These are phyloP conservation scores for Lordiphosa collinella DNA, from an alignment of 1,140 invertebrate genomes.

Conservation along the genomic window DNA sequence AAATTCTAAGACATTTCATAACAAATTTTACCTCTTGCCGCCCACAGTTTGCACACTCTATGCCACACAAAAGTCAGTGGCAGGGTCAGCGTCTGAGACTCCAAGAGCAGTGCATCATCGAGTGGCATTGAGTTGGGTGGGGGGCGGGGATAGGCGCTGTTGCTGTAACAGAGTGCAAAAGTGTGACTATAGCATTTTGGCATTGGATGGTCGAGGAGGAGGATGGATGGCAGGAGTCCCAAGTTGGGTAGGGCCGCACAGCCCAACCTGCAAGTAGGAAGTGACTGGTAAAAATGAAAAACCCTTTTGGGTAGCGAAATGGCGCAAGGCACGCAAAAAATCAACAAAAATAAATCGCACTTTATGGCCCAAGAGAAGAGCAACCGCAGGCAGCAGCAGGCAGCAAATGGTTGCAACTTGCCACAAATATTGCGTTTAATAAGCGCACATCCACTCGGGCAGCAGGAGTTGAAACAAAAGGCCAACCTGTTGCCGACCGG, in stretches of 20 bases:
- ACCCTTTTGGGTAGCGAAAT: conserved; percentile 46
- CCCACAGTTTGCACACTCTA: conserved; percentile 18
- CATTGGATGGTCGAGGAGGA: too few species aligned
- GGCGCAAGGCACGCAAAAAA: conserved; percentile 59
- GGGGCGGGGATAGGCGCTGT: conserved; percentile 13
- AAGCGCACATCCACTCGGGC: conserved; percentile 61
- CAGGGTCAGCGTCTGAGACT: conserved; percentile 34
- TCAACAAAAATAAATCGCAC: conserved; percentile 78
- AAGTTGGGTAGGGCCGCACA: conserved; percentile 12
- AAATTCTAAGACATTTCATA: too few species aligned
- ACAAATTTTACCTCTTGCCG: not conserved
- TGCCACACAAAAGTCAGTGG: conserved; percentile 28
- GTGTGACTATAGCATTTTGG: conserved; percentile 39
- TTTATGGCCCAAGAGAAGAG: conserved; percentile 50
- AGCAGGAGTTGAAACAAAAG: conserved; percentile 63
- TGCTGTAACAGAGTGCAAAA: conserved; percentile 46
- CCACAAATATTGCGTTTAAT: conserved; percentile 77
- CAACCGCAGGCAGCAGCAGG: conserved; percentile 6
- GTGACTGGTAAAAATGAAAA: conserved; percentile 46
- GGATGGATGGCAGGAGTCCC: not conserved
- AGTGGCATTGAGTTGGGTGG: conserved; percentile 55
- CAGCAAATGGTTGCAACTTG: conserved; percentile 38
- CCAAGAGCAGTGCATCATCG: conserved; percentile 53
- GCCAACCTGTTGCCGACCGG: conserved; percentile 43
- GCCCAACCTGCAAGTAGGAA: conserved; percentile 70